A percentile compares a stretch with the other conserved stretches of the same genome.
phyloP scores from a whole-genome alignment of 2,797 vertebrate species.

The Gephyroberyx darwinii region DNA sequence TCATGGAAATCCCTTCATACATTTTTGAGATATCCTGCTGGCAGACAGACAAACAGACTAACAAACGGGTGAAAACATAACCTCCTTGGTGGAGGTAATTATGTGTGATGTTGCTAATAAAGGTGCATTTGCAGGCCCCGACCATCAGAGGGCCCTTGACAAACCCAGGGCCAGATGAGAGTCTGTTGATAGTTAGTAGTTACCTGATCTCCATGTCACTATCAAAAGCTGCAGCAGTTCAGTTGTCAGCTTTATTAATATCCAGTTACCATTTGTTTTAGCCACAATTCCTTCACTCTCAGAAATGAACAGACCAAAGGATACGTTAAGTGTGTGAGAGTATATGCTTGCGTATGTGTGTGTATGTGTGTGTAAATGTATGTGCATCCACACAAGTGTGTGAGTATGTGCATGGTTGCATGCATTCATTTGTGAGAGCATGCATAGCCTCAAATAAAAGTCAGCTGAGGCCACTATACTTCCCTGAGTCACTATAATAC shows the following conservation, averaged over 20 bases:
- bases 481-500: conserved; percentile 36
- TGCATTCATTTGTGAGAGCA: conserved; percentile 3
- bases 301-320: not conserved
- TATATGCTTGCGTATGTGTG: no score
- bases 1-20: no score
- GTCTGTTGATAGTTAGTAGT: not conserved
- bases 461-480: conserved; percentile 51
- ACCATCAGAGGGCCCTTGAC: conserved; percentile 65
- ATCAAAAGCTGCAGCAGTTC: not conserved
- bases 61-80: no score
- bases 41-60: no score
- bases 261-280: not conserved
- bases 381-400: not conserved
- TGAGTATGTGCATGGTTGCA: not conserved
- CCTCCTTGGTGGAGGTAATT: no score
- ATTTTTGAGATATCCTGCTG: no score
- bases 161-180: conserved; percentile 15
- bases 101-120: not conserved
- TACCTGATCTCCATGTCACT: not conserved
- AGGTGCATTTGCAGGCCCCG: conserved; percentile 46
- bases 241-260: not conserved
- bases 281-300: not conserved
- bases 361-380: no score
- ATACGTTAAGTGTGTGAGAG: not conserved
- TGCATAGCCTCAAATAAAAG: conserved; percentile 9